Percentiles rank a stretch among this genome's conserved stretches.
Conservation (phyloP, 2,797 vertebrate genomes). For the Propithecus deckenii region DNA sequence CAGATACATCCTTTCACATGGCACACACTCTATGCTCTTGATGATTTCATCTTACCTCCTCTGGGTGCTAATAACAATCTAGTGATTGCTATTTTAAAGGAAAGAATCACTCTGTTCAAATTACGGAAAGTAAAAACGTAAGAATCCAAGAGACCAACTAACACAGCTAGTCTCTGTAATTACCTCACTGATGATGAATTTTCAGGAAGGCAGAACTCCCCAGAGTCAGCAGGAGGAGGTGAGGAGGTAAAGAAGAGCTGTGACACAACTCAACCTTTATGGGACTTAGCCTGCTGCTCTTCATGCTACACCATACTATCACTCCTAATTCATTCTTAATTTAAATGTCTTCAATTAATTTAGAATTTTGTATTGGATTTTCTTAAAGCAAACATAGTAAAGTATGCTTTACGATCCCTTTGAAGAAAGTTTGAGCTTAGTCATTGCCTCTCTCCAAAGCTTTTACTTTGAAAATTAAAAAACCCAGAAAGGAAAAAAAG, state of each 20-base stretch:
- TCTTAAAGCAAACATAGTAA: not conserved
- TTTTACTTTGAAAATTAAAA: constrained; percentile 28
- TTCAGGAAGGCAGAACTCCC: not conserved
- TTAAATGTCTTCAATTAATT: not conserved
- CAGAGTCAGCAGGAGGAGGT: not conserved
- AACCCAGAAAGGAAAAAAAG: not conserved
- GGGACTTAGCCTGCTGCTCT: not conserved
- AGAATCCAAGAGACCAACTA: not conserved
- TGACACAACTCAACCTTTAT: not conserved
- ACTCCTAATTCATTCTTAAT: not conserved
- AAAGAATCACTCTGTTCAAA: not conserved
- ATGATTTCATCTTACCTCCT: not conserved
- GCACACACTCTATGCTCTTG: not conserved
- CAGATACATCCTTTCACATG: not conserved
- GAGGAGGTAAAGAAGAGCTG: not conserved
- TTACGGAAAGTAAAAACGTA: not conserved
- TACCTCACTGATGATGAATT: not conserved
- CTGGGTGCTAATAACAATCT: not conserved
- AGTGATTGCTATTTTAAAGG: not conserved
- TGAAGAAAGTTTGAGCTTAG: not conserved
- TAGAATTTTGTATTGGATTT: not conserved
- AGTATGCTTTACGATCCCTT: not conserved
- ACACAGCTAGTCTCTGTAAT: not conserved
- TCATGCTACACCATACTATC: not conserved
- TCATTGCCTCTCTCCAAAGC: not conserved